These are phyloP conservation scores for Paedocypris sp. DNA, from an alignment of 2,113 vertebrate species.

Conservation along the genomic window DNA sequence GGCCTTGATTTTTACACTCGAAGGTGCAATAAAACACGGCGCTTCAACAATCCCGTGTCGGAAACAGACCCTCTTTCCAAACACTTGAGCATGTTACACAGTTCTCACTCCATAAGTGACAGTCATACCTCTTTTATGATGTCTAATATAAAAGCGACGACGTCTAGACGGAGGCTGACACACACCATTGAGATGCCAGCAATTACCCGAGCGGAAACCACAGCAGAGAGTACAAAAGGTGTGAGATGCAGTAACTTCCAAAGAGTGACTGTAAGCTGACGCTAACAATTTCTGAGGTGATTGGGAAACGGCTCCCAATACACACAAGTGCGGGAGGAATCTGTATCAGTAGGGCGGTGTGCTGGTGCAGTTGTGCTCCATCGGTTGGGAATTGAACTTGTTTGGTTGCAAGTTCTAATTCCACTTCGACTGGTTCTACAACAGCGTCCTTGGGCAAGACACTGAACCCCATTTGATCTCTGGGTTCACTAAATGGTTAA, in stretches of 20 bases:
- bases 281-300: neutral
- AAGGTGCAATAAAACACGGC: slow-evolving; percentile 26
- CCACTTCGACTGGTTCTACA: too few species aligned
- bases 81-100: slow-evolving; percentile 4
- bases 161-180: slow-evolving; percentile 24
- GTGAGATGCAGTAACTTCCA: slow-evolving; percentile 1
- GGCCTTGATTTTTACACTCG: slow-evolving; percentile 21
- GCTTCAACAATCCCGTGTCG: slow-evolving; percentile 15
- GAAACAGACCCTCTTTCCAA: neutral
- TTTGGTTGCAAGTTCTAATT: too few species aligned
- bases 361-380: too few species aligned
- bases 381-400: too few species aligned
- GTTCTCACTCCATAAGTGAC: slow-evolving; percentile 8
- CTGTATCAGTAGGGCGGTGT: too few species aligned
- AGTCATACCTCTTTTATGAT: slow-evolving; percentile 18
- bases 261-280: slow-evolving; percentile 4
- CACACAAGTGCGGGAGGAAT: too few species aligned
- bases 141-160: slow-evolving; percentile 11
- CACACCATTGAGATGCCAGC: neutral
- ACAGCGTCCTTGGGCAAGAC: too few species aligned
- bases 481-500: too few species aligned
- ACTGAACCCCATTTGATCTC: too few species aligned
- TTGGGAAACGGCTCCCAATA: neutral
- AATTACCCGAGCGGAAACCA: slow-evolving; percentile 3
- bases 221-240: neutral